These are phyloP conservation scores for Laticauda colubrina DNA, from an alignment of 2,113 vertebrate genomes.

Conservation along the genomic window DNA sequence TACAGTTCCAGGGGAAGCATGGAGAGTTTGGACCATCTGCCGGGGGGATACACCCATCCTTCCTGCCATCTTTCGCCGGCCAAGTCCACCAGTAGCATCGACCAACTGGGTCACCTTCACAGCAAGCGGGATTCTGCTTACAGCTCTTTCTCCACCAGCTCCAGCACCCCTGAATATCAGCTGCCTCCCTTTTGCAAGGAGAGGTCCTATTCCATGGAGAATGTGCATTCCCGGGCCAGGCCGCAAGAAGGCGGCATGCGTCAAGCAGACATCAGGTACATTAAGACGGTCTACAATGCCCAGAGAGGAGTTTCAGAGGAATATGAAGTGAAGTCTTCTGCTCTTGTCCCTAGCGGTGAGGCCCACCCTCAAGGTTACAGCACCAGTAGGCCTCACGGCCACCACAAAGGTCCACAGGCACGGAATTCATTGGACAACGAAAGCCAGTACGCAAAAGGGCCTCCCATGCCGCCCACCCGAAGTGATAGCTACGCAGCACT, in stretches of 20 bases:
- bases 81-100: conserved; percentile 93
- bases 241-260: conserved; percentile 73
- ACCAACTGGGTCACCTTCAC: conserved; percentile 85
- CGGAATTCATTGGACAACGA: conserved; percentile 70
- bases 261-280: conserved; percentile 85
- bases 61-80: conserved; percentile 85
- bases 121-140: conserved; percentile 96
- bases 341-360: conserved; percentile 57
- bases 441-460: conserved; percentile 64
- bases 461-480: conserved; percentile 81
- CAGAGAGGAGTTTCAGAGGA: conserved; percentile 78
- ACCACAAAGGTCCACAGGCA: conserved; percentile 68
- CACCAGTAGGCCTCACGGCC: conserved; percentile 50
- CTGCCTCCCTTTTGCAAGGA: conserved; percentile 71
- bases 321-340: conserved; percentile 78
- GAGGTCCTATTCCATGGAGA: conserved; percentile 79
- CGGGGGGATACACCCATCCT: conserved; percentile 73
- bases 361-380: conserved; percentile 43
- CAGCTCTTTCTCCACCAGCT: conserved; percentile 94
- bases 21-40: conserved; percentile 88
- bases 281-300: conserved; percentile 79
- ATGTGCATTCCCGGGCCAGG: conserved; percentile 61
- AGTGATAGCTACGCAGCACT: conserved; percentile 89
- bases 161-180: conserved; percentile 88
- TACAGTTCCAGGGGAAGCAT: conserved; percentile 96